Conservation (phyloP, 2,113 vertebrate genomes). For the Ochotona princeps region DNA sequence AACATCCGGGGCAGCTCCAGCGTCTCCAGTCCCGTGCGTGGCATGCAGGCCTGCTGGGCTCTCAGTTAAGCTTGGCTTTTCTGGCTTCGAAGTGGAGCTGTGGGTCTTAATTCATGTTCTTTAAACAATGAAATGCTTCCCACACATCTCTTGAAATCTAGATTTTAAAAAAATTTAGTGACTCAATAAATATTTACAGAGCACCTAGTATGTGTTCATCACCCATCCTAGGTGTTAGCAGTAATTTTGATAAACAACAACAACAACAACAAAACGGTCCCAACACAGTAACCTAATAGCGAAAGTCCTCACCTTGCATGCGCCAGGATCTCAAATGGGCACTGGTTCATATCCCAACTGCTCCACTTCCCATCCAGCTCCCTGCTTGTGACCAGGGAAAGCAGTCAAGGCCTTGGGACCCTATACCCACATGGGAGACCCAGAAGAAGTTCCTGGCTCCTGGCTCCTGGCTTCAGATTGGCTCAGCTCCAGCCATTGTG, state of each 20-base stretch:
- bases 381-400: too few relatives aligned
- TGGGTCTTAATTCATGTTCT: neutral
- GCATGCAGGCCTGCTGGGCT: neutral
- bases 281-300: too few relatives aligned
- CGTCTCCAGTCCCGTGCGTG: neutral
- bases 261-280: too few relatives aligned
- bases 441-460: too few relatives aligned
- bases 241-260: neutral
- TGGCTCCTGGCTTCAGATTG: too few relatives aligned
- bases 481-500: too few relatives aligned
- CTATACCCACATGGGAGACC: too few relatives aligned
- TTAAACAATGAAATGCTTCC: conserved; percentile 1
- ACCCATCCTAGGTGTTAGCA: neutral
- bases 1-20: neutral
- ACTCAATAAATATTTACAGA: neutral
- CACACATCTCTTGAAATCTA: neutral
- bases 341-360: too few relatives aligned
- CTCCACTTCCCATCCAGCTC: too few relatives aligned
- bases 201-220: neutral
- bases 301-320: too few relatives aligned
- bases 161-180: neutral
- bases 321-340: too few relatives aligned
- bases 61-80: neutral
- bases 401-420: too few relatives aligned
- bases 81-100: neutral